Base-by-base conservation (phyloP, 2,113 vertebrate genomes). In the Microtus montanus region DNA sequence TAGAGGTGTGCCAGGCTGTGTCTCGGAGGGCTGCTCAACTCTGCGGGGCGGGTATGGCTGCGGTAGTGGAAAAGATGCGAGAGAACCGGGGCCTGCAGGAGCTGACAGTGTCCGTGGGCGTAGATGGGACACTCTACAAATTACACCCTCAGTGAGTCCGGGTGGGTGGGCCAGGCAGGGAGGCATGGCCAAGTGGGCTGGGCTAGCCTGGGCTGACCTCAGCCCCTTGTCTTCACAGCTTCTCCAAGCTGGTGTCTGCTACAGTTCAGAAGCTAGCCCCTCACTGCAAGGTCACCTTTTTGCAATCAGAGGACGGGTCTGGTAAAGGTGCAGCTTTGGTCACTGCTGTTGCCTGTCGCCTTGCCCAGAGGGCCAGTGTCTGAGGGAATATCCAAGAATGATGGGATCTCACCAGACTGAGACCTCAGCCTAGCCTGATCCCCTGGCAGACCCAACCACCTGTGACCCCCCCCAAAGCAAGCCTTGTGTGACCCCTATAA, bases 321-420 rank as follows among this genome's bases (percentile, higher is more conserved):
- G 99, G 99, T 63, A 99, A 99, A 97, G 99, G 99, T 2, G 99
- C 99, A 0, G 99, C 99, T 3, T 98, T 99, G 11, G 99, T 99
- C 87, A 99, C 99, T 0, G 99, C 99, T 0, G 99, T 99, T 66
- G 98, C 98, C 9, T 96, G 93, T 54, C 98, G 95, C 0, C 6
- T n/a, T 2, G 78, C 95, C 0, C 7, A 58, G 0, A 9, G 0
- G 2, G 0, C 15, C 70, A 35, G 0, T 0, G 75, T 93, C 82
- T 97, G 93, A 97, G 38, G 63, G 91, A 33, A 33, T 73, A 66
- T 68, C 74, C 2, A 41, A 7, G 84, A 47, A 15, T 26, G 1
- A 38, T 5, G 1, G 33, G 17, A 3, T 64, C 54, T 49, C 22
- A 2, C 2, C 10, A 35, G 68, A 66, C 58, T 64, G 17, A 12